Evolutionary conservation across 1,140 invertebrate species (phyloP), one percentile per base, ranked within the genome.

Genomic region (Drosophila varians): DNA sequence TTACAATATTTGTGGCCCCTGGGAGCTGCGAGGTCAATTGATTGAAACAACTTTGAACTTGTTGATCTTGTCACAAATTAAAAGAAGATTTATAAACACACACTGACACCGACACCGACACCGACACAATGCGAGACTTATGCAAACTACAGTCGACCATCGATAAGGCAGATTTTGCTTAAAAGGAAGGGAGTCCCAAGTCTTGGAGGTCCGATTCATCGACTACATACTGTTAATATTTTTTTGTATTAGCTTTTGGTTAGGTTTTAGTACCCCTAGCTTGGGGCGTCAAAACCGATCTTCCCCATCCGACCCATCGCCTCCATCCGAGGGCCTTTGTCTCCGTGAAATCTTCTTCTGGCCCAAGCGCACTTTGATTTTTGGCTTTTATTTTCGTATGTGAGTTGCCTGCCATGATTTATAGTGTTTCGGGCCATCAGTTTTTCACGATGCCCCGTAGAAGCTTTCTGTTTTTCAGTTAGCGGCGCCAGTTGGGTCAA

Each of bases 41-140:
- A 90, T 83, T 89, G 79, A 90, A 90, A 90, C 88, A 90, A 90
- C 89, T 90, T 90, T 90, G 89, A 90, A 90, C 89, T 90, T 90
- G 89, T 90, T 90, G 88, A 90, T 90, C 88, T 90, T 90, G 88
- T 90, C 83, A 90, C 88, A 90, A 90, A 90, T 90, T 90, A 89
- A 89, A 82, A 87, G 86, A 89, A 89, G 79, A 89, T 89, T 89
- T 88, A 88, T 88, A 88, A 74, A 73, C 82, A 71, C 70, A 74
- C 70, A 77, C 62, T 45, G 28, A 55, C 69, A 65, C 9, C 28
- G 28, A 31, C 21, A 21, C 21, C 21, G 21, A 21, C 21, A n/a
- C 55, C 26, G 38, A 57, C 23, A 47, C 46, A 45, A 47, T 19
- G 60, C 60, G 56, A 58, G n/a, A 31, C 42, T 38, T 49, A 71